Percentiles rank a stretch among this genome's conserved stretches.
phyloP scores from a whole-genome alignment of 2,888 invertebrate genomes.

The Sarcophaga subvicina region DNA sequence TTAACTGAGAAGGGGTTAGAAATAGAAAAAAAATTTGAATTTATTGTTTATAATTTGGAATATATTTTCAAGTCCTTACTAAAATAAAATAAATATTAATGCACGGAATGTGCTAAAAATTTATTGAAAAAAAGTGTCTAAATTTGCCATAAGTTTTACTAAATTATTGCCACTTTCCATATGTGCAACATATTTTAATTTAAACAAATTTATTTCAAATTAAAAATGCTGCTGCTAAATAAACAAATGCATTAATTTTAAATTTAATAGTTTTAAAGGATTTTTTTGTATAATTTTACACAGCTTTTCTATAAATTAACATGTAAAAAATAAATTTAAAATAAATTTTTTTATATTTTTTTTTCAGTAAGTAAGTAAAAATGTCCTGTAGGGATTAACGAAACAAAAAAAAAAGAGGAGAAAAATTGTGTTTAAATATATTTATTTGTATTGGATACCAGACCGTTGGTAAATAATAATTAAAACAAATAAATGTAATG shows the following conservation, averaged over 20 bases:
- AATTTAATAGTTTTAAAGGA: slow-evolving; percentile 32
- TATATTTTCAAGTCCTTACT: too few species aligned
- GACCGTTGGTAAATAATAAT: slow-evolving; percentile 62
- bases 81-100: too few species aligned
- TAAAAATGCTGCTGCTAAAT: not conserved
- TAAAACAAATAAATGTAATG: slow-evolving; percentile 61
- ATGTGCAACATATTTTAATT: too few species aligned
- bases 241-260: slow-evolving; percentile 7
- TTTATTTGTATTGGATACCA: slow-evolving; percentile 59
- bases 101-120: too few species aligned
- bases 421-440: slow-evolving; percentile 38
- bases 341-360: not conserved
- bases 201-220: not conserved
- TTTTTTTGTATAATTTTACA: not conserved
- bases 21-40: not conserved
- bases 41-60: too few species aligned
- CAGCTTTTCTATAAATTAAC: not conserved
- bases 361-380: not conserved
- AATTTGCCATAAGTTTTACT: too few species aligned
- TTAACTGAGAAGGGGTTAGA: not conserved
- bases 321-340: slow-evolving; percentile 4
- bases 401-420: not conserved
- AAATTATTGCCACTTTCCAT: not conserved
- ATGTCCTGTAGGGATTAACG: slow-evolving; percentile 45
- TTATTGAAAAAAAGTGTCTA: too few species aligned